Conservation (phyloP, 2,888 invertebrate species). For the Trisateles emortualis region DNA sequence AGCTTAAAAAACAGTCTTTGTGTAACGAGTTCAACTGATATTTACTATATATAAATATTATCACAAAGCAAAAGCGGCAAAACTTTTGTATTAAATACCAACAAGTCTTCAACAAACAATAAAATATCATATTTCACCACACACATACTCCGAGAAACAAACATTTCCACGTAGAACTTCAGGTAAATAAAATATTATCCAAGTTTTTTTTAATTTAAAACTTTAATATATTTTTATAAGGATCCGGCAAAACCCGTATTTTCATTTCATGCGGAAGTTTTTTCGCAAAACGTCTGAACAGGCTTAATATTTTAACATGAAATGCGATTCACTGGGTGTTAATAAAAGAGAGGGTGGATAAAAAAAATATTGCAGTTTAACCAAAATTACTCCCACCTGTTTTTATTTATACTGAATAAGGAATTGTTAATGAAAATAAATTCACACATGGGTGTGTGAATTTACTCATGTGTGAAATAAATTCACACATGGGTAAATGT, state of each 20-base stretch:
- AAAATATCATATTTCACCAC: neutral
- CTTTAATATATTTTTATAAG: slow-evolving; percentile 39
- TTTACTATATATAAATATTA: no score
- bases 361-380: slow-evolving; percentile 27
- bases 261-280: slow-evolving; percentile 42
- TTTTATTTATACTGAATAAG: slow-evolving; percentile 4
- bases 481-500: no score
- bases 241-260: slow-evolving; percentile 26
- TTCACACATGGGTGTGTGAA: neutral
- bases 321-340: slow-evolving; percentile 43
- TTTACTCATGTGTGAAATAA: no score
- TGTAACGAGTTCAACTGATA: no score
- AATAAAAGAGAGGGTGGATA: slow-evolving; percentile 37
- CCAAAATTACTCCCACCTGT: slow-evolving; percentile 19
- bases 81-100: no score
- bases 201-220: slow-evolving; percentile 45
- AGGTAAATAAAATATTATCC: slow-evolving; percentile 23
- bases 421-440: neutral
- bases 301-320: slow-evolving; percentile 50
- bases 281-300: slow-evolving; percentile 34
- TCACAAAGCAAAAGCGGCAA: no score
- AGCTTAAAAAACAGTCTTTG: no score
- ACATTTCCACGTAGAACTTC: neutral
- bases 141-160: neutral
- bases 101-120: neutral